phyloP scores from a whole-genome alignment of 2,797 vertebrate genomes.

The Sebastes ruberrimus region DNA sequence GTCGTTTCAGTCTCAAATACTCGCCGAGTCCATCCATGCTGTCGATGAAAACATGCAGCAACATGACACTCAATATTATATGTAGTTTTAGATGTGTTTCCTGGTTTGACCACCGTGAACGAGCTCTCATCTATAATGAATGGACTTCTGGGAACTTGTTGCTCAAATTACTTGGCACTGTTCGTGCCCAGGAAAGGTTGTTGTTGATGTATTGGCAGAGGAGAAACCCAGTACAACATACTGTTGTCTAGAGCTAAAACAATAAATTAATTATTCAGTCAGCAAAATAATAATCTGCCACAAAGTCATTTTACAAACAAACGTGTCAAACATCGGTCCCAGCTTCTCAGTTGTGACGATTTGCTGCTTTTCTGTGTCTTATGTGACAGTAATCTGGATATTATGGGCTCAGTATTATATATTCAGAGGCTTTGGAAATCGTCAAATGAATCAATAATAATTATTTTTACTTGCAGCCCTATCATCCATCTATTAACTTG shows the following conservation, averaged over 20 bases:
- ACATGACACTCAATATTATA: neutral
- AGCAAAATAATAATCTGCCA: neutral
- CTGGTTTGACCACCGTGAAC: slow-evolving; percentile 1
- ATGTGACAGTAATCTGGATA: neutral
- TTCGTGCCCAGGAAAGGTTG: slow-evolving; percentile 10
- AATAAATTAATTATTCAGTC: neutral
- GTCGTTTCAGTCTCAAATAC: no score
- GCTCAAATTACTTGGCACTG: slow-evolving; percentile 40
- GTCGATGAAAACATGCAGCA: neutral
- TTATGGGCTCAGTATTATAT: neutral
- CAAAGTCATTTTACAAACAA: neutral
- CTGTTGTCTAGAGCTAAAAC: neutral
- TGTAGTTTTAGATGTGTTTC: neutral
- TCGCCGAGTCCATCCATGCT: neutral
- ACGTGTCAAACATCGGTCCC: neutral
- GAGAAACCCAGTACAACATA: neutral
- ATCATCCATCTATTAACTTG: neutral
- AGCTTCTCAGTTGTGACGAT: neutral
- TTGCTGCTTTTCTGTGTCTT: neutral
- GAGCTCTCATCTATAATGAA: slow-evolving; percentile 59
- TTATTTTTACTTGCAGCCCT: neutral
- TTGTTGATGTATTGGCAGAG: slow-evolving; percentile 15
- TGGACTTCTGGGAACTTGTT: slow-evolving; percentile 34
- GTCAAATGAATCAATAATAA: neutral
- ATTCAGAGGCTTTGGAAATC: neutral